These are phyloP conservation scores for Pediacus dermestoides DNA, from an alignment of 2,888 invertebrate genomes.

Conservation along the genomic window DNA sequence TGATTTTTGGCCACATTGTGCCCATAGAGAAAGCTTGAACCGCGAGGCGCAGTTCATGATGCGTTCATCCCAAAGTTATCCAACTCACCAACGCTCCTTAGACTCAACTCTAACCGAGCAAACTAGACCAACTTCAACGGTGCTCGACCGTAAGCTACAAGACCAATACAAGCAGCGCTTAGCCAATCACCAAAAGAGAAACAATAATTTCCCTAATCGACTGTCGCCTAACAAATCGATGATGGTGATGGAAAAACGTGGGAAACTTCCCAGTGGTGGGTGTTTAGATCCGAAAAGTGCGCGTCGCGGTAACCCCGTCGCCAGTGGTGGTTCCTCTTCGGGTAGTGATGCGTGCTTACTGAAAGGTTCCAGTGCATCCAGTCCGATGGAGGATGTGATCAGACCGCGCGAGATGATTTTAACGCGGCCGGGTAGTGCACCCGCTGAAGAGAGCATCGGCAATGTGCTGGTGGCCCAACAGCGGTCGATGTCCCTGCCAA, in stretches of 20 bases:
- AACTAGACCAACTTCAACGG: slow-evolving; percentile 7
- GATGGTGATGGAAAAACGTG: too few relatives aligned
- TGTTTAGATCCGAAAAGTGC: slow-evolving; percentile 30
- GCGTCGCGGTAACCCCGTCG: slow-evolving; percentile 13
- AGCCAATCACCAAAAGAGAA: too few relatives aligned
- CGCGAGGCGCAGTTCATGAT: slow-evolving; percentile 43
- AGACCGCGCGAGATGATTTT: slow-evolving; percentile 44
- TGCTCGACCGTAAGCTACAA: slow-evolving; percentile 18
- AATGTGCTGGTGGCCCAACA: slow-evolving; percentile 47
- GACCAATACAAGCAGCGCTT: slow-evolving; percentile 29
- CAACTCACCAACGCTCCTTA: slow-evolving; percentile 50
- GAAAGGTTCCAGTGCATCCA: slow-evolving; percentile 53
- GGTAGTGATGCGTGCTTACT: slow-evolving; percentile 55
- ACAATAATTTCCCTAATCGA: too few relatives aligned
- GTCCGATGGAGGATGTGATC: slow-evolving; percentile 51
- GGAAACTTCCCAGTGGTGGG: slow-evolving; percentile 34
- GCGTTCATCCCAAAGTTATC: slow-evolving; percentile 56
- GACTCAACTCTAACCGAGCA: slow-evolving; percentile 36
- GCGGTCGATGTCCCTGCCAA: slow-evolving; percentile 55
- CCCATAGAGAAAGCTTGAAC: slow-evolving; percentile 48
- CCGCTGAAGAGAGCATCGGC: slow-evolving; percentile 43
- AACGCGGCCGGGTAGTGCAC: slow-evolving; percentile 56
- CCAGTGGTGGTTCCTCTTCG: slow-evolving; percentile 48
- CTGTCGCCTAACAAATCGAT: too few relatives aligned
- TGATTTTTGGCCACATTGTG: slow-evolving; percentile 62